Evolutionary conservation across 2,113 vertebrate genomes (phyloP).

Genomic region (Platanista minor): DNA sequence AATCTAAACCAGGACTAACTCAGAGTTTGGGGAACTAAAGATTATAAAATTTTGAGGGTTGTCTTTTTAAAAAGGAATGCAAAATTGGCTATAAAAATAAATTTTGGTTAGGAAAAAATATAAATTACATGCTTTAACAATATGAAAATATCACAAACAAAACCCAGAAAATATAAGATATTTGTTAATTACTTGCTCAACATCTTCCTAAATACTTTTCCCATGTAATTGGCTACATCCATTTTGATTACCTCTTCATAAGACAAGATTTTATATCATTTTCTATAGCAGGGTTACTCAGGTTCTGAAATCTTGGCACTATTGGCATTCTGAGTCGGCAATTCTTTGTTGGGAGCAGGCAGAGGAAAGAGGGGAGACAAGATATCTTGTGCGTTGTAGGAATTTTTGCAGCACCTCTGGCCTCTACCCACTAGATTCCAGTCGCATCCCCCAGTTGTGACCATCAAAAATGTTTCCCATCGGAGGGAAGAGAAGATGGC

Average conservation of each 20-base stretch:
- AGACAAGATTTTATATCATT: not conserved
- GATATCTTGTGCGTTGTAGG: not conserved
- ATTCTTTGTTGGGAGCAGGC: not conserved
- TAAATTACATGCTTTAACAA: not conserved
- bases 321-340: not conserved
- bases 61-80: not conserved
- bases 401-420: not conserved
- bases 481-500: too few species aligned
- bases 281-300: not conserved
- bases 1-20: not conserved
- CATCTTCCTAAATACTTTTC: not conserved
- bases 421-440: not conserved
- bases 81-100: not conserved
- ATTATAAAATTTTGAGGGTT: not conserved
- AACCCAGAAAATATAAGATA: not conserved
- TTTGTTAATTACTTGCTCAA: not conserved
- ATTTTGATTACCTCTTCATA: not conserved
- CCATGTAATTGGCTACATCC: not conserved
- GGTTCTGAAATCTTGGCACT: not conserved
- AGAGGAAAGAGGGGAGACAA: rapidly evolving
- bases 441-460: not conserved
- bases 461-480: not conserved
- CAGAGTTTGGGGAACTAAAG: not conserved
- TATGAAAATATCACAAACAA: conserved; percentile 4
- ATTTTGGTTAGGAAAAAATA: not conserved